phyloP scores from a whole-genome alignment of 2,888 invertebrate species.

The Ariolimax columbianus region DNA sequence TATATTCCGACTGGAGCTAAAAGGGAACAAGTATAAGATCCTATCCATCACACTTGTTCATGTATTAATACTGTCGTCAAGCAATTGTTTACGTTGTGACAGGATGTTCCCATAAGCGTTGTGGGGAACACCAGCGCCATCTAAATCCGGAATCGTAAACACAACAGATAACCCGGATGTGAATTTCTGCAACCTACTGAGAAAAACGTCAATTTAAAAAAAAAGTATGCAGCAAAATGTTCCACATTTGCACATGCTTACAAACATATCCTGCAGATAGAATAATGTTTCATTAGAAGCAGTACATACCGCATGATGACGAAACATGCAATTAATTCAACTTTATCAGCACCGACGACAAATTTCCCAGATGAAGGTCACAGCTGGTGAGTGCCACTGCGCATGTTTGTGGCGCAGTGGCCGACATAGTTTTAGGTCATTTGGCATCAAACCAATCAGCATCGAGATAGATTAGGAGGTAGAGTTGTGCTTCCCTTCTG shows the following conservation, averaged over 20 bases:
- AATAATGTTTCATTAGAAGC: neutral
- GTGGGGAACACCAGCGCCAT: neutral
- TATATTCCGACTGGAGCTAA: too few relatives aligned
- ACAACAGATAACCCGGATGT: conserved; percentile 1
- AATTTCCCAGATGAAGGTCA: conserved; percentile 34
- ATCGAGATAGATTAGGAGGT: conserved; percentile 64
- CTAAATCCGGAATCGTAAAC: neutral
- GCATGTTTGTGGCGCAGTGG: conserved; percentile 38
- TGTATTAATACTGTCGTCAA: too few relatives aligned
- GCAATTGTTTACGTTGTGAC: too few relatives aligned
- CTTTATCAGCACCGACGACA: neutral
- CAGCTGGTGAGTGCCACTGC: conserved; percentile 35
- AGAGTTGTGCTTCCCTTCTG: conserved; percentile 72
- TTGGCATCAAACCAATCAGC: conserved; percentile 66
- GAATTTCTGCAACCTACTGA: neutral
- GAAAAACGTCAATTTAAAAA: neutral
- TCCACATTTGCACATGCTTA: neutral
- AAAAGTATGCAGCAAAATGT: neutral
- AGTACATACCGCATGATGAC: neutral
- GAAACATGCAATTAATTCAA: neutral
- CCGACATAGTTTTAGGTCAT: conserved; percentile 51
- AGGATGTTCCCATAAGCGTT: too few relatives aligned
- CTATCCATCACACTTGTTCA: too few relatives aligned
- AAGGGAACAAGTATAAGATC: too few relatives aligned
- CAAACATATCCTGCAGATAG: neutral